Percentiles rank a stretch among this genome's conserved stretches.
These are phyloP conservation scores for Melanostoma mellinum DNA, from an alignment of 2,888 invertebrate genomes.

Conservation along the genomic window DNA sequence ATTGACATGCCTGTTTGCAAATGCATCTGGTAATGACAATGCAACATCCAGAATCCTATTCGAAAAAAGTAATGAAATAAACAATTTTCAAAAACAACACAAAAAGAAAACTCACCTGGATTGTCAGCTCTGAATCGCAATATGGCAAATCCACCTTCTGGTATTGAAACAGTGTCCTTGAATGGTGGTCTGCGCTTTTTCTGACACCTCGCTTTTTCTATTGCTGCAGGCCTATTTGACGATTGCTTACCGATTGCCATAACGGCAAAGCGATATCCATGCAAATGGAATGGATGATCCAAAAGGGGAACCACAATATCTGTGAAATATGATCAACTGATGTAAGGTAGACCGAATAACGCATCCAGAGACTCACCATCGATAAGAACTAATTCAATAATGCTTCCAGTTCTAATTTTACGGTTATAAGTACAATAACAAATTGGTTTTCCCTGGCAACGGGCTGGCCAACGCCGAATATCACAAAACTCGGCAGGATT, in stretches of 20 bases:
- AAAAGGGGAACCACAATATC: neutral
- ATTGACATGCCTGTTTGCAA: conserved; percentile 76
- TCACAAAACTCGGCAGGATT: conserved; percentile 77
- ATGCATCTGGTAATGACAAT: conserved; percentile 78
- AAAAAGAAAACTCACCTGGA: conserved; percentile 71
- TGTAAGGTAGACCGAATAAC: no score
- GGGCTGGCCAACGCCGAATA: conserved; percentile 60
- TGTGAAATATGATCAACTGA: no score
- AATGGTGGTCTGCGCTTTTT: conserved; percentile 74
- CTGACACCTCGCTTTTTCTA: conserved; percentile 47
- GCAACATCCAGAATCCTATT: conserved; percentile 76
- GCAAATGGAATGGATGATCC: conserved; percentile 80
- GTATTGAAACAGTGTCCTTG: conserved; percentile 78
- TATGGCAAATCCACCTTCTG: conserved; percentile 77
- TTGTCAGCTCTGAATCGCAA: conserved; percentile 76
- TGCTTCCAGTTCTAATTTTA: conserved; percentile 73
- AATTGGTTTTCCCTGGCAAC: conserved; percentile 60
- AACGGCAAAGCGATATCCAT: conserved; percentile 79
- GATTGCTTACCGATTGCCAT: conserved; percentile 75
- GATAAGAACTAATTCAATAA: conserved; percentile 78
- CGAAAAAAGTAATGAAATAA: conserved; percentile 17
- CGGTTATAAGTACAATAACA: conserved; percentile 75
- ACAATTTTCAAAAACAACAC: neutral
- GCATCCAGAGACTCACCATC: conserved; percentile 73
- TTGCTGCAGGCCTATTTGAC: conserved; percentile 69